Evolutionary conservation across 2,888 invertebrate genomes (phyloP), one percentile per base, ranked within the genome.

Genomic region (Crocallis elinguaria): DNA sequence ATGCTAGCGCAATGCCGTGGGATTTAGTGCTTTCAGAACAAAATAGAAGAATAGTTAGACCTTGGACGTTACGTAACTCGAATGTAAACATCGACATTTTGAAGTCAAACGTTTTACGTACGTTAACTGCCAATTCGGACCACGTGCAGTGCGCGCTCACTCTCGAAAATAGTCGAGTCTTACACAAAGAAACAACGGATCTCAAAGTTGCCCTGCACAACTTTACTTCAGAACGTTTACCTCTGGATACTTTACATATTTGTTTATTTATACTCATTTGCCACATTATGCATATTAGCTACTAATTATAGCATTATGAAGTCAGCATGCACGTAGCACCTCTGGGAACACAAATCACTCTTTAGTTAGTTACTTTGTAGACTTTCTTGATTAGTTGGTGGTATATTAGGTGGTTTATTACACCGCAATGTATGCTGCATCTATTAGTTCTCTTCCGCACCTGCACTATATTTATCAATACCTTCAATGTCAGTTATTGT

Each of bases 291-390:
- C 69, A 75, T 68, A 73, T 71, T 74, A 82, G 74, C 66, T 67
- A 80, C 79, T 85, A 82, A 84, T 82, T 82, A 80, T 81, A 84
- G 82, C 71, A 60, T 73, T 78, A 81, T 81, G 77, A 80, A 80
- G 70, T 82, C 74, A 84, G 88, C 88, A 87, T 88, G 87, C 83
- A 78, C 73, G 77, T 85, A 86, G 75, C 67, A 75, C 75, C 69
- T 69, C 73, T 81, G 81, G 79, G 77, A 77, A 76, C 72, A 77
- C 77, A 75, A 78, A 76, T 76, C 79, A 82, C 73, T 79, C 57
- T 73, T n/a, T 83, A 77, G 77, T 73, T 78, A 68, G 77, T 67
- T 74, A 81, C 77, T 75, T 67, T 77, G 83, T 86, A 83, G 78
- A 81, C 60, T 66, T 45, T 49, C 58, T 46, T 58, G 64, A 69